Evolutionary conservation across 2,888 invertebrate species (phyloP), one percentile per base, ranked within the genome.

Genomic region (Cotesia congregata): DNA sequence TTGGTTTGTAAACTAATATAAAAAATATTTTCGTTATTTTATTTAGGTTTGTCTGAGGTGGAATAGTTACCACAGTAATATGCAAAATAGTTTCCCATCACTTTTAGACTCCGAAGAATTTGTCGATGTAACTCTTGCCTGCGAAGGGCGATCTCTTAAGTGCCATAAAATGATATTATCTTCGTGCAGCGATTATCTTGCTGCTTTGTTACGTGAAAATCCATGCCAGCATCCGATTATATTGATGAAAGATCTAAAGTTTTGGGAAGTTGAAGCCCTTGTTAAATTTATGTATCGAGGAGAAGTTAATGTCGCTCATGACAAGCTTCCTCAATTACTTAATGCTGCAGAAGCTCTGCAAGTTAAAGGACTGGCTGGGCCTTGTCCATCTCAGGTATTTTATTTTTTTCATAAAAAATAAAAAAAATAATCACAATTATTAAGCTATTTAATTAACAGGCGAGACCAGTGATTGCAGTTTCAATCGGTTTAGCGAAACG

Each of bases 201-300:
- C 96, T 88, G 92, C 94, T 76, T 91, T 96, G 72, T 90, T 96
- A 59, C 92, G 95, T 9, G 94, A 95, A 89, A 96, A 96, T 90
- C 95, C 96, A 0, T 96, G 96, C 90, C 94, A 95, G 84, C 96
- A 96, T 89, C 95, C 96, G 9, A 95, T 96, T 50, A 93, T 96
- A 77, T 92, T 96, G 78, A 95, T 96, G 92, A 93, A 94, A 84
- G 96, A 96, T 85, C 94, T 96, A 91, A 94, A 91, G 79, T 93
- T 95, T 86, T 95, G 95, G 90, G 96, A 96, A 85, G 94, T 96
- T 90, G 95, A 96, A 85, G 95, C 95, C 0, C 90, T 96, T 67
- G 95, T 96, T 59, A 96, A 96, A 90, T 96, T 96, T 87, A 96
- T 96, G 96, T 96, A 96, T 89, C 95, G 95, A 86, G 96, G 96